Percentiles rank a stretch among this genome's conserved stretches.
These are phyloP conservation scores for Triops cancriformis DNA, from an alignment of 1,140 invertebrate species.

Conservation along the genomic window DNA sequence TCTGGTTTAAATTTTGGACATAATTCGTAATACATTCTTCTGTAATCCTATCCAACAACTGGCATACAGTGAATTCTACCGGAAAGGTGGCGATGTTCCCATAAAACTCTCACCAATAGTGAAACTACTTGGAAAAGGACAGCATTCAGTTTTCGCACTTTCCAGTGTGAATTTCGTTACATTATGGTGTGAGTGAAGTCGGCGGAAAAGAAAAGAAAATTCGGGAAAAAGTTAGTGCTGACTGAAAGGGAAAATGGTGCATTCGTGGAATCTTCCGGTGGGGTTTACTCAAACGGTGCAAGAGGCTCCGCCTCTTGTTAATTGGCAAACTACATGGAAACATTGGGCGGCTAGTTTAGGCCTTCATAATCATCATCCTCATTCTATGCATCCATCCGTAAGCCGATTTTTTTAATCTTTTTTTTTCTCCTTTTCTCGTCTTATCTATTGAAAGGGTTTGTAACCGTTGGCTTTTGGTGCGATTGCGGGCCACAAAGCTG, in stretches of 20 bases:
- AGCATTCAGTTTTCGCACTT: too few relatives aligned
- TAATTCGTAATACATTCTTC: not conserved
- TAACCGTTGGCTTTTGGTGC: not conserved
- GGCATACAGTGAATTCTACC: too few relatives aligned
- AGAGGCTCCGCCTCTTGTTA: not conserved
- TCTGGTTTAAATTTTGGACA: not conserved
- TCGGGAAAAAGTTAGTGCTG: not conserved
- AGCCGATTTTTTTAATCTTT: not conserved
- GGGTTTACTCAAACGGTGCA: not conserved
- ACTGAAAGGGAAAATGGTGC: not conserved
- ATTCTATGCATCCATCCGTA: not conserved
- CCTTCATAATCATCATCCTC: not conserved
- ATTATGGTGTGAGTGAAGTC: too few relatives aligned
- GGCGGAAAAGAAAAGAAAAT: not conserved
- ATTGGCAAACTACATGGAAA: conserved; percentile 1
- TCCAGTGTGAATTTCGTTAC: too few relatives aligned
- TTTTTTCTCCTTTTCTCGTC: not conserved
- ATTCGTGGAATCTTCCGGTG: not conserved
- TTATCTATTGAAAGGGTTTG: not conserved
- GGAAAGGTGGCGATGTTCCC: too few relatives aligned
- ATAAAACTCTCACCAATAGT: too few relatives aligned
- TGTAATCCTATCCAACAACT: not conserved
- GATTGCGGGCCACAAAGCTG: not conserved
- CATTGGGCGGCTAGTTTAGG: not conserved
- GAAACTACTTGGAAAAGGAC: too few relatives aligned